Percentiles rank a stretch among this genome's conserved stretches.
Conservation (phyloP, 2,888 invertebrate species). For the Hypena proboscidalis region DNA sequence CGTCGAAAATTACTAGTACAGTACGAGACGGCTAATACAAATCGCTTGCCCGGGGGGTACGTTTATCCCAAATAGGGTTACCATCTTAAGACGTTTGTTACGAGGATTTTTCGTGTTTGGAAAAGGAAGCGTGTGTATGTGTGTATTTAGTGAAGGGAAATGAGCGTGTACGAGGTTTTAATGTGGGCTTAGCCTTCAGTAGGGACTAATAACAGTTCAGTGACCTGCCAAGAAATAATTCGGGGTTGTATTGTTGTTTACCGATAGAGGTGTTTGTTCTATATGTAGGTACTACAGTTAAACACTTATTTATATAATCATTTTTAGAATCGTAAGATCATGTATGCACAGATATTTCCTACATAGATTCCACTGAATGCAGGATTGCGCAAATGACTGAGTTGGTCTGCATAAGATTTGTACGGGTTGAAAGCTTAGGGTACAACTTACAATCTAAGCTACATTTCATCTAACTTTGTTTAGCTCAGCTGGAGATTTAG, state of each 20-base stretch:
- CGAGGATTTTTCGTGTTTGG: constrained; percentile 22
- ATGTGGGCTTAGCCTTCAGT: constrained; percentile 13
- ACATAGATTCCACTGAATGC: too few relatives aligned
- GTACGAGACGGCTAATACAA: constrained; percentile 83
- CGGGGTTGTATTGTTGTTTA: neutral
- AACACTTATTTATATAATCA: too few relatives aligned
- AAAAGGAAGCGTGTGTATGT: constrained; percentile 30
- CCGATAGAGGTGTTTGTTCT: neutral
- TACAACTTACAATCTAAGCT: too few relatives aligned
- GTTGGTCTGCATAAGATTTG: too few relatives aligned
- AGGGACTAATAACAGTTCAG: constrained; percentile 5
- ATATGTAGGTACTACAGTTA: too few relatives aligned
- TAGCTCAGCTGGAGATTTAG: too few relatives aligned
- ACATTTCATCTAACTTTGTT: too few relatives aligned
- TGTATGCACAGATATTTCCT: too few relatives aligned
- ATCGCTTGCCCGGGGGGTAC: constrained; percentile 77
- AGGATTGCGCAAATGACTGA: too few relatives aligned
- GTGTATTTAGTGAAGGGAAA: constrained; percentile 19
- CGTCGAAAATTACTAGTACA: constrained; percentile 81
- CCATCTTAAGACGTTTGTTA: constrained; percentile 37
- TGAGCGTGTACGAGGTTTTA: constrained; percentile 13
- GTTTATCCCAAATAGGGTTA: constrained; percentile 67
- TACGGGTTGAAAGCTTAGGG: too few relatives aligned
- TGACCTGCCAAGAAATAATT: constrained; percentile 6
- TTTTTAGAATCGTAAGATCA: too few relatives aligned